Base-by-base conservation (phyloP, 2,797 vertebrate species). In the Leuciscus waleckii region DNA sequence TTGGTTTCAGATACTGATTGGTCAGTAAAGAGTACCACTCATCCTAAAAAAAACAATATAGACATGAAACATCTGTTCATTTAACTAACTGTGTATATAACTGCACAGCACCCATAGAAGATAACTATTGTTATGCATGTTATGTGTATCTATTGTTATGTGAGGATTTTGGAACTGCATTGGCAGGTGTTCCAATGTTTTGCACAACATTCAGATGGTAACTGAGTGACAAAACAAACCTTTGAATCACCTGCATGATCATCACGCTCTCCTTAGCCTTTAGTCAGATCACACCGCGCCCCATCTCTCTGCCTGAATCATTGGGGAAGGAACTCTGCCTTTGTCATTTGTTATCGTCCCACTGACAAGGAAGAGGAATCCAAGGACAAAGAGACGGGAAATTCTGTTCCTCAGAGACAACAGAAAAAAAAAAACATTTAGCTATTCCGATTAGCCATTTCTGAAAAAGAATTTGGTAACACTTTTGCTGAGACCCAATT, bases 361-460 rank as follows among this genome's bases (percentile, higher is more conserved):
- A 58, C 85, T 93, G 92, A 94, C 93, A 94, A 94, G 93, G 91
- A 92, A 91, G 86, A 92, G 91, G 95, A 91, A 41, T 82, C 88
- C 85, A 65, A 89, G 92, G 94, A 95, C 94, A 93, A 83, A 73
- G 86, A 90, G 89, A 88, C 90, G 92, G 90, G 93, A 93, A 94
- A 93, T 92, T 90, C 89, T 85, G 67, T 81, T 85, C 80, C 82
- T 63, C 65, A 79, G 76, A 71, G 71, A 82, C 82, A 87, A 70
- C 75, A 86, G 73, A 54, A 73, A 32, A 51, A 49, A 35, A 49
- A 71, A 83, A 83, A 43, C 65, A 81, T 85, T 83, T 71, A 70
- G 82, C 75, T 43, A 61, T 77, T 58, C 41, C 58, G 49, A 81
- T 81, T 13, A 71, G 35, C 32, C 26, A 4, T 17, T 81, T 70